Evolutionary conservation across 2,888 invertebrate genomes (phyloP).

Genomic region (Tinea pellionella): DNA sequence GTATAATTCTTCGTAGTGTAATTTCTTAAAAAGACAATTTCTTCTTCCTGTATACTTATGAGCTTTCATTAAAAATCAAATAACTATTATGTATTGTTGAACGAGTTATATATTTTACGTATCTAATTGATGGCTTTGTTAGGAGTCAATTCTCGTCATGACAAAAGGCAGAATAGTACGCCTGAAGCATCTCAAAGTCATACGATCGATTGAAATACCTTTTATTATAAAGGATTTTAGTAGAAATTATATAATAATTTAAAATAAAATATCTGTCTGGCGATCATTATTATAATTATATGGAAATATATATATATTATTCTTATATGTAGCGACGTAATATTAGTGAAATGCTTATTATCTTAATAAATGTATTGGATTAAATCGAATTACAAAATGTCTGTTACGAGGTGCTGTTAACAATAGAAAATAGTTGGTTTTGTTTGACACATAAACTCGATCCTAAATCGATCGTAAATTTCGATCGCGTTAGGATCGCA

Average conservation of each 20-base stretch:
- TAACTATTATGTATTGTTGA: conserved; percentile 22
- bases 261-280: not conserved
- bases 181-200: not conserved
- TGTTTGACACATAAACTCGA: not conserved
- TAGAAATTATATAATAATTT: not conserved
- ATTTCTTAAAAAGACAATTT: conserved; percentile 57
- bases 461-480: not conserved
- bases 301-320: not conserved
- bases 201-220: not conserved
- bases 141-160: conserved; percentile 20
- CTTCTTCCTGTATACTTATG: conserved; percentile 48
- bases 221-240: not conserved
- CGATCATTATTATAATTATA: not conserved
- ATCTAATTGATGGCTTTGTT: conserved; percentile 48
- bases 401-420: not conserved
- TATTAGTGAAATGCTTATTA: not conserved
- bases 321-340: not conserved
- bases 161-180: not conserved
- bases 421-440: not conserved
- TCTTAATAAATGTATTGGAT: not conserved
- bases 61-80: conserved; percentile 59
- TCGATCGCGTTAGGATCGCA: not conserved
- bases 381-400: not conserved
- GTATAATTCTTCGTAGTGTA: not conserved
- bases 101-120: conserved; percentile 58